Percentiles rank a stretch among this genome's conserved stretches.
phyloP scores from a whole-genome alignment of 2,797 vertebrate genomes.

The Hemibagrus guttatus region DNA sequence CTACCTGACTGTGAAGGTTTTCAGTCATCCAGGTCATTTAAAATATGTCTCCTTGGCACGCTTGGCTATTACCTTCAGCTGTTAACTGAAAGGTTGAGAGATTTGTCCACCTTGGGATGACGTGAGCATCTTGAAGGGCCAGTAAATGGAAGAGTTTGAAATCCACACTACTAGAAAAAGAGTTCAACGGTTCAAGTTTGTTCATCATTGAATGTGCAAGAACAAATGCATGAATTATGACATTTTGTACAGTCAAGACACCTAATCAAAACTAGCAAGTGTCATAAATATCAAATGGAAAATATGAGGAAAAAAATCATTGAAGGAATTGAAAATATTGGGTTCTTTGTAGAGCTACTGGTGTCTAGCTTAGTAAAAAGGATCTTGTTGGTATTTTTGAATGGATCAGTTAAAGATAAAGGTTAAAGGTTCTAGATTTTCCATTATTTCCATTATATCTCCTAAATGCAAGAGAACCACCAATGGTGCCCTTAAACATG shows the following conservation, averaged over 20 bases:
- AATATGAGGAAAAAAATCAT: not conserved
- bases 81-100: not conserved
- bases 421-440: not conserved
- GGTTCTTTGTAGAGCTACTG: not conserved
- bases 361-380: not conserved
- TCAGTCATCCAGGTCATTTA: not conserved
- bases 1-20: conserved; percentile 1
- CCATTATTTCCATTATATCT: too few species aligned
- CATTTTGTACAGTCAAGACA: not conserved
- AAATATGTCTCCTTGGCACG: conserved; percentile 9
- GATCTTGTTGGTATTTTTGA: not conserved
- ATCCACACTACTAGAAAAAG: not conserved
- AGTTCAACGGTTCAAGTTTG: not conserved
- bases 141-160: not conserved
- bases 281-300: not conserved
- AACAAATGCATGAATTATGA: not conserved
- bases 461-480: not conserved
- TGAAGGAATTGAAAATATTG: too few species aligned
- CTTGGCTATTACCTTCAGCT: not conserved
- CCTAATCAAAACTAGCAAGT: not conserved
- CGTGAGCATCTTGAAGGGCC: not conserved
- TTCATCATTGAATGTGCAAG: not conserved
- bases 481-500: not conserved
- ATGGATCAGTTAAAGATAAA: not conserved
- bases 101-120: not conserved